Base-by-base conservation (phyloP, 2,888 invertebrate species). In the Stenichneumon culpator region DNA sequence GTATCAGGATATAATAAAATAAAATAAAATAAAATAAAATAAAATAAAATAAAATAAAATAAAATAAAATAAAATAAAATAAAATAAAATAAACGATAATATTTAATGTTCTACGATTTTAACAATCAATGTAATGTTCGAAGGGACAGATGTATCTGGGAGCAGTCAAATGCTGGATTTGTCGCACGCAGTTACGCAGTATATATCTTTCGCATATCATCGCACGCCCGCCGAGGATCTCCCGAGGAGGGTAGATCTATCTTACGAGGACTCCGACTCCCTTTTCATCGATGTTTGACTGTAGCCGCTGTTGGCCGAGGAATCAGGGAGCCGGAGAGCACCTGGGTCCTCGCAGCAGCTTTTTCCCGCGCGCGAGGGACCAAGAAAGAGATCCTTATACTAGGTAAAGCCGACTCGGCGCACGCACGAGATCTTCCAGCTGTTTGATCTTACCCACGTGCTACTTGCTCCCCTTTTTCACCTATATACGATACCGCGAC, bases 341-440 rank as follows among this genome's bases (percentile, higher is more conserved):
- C 88, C 88, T 87, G 87, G 87, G 81, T 86, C 67, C 70, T 84
- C 47, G 25, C 36, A 79, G 79, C 68, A 81, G 79, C 60, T 83
- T 82, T 75, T 82, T 80, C 75, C 75, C 44, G 39, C 77, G 77
- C 85, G 75, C 84, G 69, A 54, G 88, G 89, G 63, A 28, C 88
- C 89, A 91, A 92, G 91, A 92, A 92, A 91, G 90, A 90, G 90
- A 91, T 91, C 89, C 89, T 92, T 90, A 88, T 87, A 72, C 84
- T 72, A 69, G 68, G 77, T 22, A 73, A 77, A 63, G 79, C 79
- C 69, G 32, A 50, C 74, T 69, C 79, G 83, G 85, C 88, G 87
- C 90, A 90, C 90, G 91, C 92, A 90, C 91, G 90, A 91, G 91
- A 93, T 93, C 93, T 93, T 93, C 93, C 93, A 93, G 93, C 93